phyloP scores from a whole-genome alignment of 2,113 vertebrate species.

The Chitala chitala region DNA sequence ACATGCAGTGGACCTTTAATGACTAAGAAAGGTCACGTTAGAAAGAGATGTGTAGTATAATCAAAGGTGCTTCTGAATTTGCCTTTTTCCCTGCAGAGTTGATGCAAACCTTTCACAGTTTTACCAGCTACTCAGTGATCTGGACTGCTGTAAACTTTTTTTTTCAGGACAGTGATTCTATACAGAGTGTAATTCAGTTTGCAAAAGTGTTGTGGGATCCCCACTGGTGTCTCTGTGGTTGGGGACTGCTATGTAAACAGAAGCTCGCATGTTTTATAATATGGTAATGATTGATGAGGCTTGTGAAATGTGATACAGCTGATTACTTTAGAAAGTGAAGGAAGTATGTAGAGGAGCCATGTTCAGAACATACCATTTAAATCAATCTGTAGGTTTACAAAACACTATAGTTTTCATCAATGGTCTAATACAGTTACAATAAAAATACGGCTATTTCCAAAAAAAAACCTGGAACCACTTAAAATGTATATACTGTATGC shows the following conservation, averaged over 20 bases:
- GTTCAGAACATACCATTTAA: background rate
- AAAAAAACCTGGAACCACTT: background rate
- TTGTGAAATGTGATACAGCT: background rate
- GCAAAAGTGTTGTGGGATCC: too few species aligned
- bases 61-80: background rate
- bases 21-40: background rate
- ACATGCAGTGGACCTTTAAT: background rate
- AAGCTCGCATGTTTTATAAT: background rate
- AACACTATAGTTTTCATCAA: background rate
- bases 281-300: background rate
- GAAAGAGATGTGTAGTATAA: background rate
- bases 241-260: too few species aligned
- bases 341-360: slow-evolving; percentile 3
- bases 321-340: too few species aligned
- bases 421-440: background rate
- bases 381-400: background rate
- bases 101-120: background rate
- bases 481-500: too few species aligned
- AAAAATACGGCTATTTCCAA: background rate
- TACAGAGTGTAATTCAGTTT: background rate
- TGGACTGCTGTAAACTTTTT: background rate
- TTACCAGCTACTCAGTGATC: background rate
- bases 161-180: background rate
- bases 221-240: too few species aligned
- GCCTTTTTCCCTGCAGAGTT: background rate